These are phyloP conservation scores for Mesocricetus auratus DNA, from an alignment of 2,113 vertebrate species.

Conservation along the genomic window DNA sequence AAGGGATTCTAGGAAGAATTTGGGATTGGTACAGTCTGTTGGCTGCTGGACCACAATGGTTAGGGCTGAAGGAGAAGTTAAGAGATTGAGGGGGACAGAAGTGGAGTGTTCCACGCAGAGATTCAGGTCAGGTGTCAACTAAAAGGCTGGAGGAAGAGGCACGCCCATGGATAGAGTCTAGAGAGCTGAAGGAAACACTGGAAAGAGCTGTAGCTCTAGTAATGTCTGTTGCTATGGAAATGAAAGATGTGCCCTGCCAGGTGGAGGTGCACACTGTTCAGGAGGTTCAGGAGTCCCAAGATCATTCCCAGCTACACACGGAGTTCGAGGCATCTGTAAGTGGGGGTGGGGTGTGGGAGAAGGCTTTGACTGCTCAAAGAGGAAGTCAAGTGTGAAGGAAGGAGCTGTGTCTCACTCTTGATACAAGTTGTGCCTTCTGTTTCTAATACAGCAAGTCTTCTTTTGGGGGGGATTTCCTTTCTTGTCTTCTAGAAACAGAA, in stretches of 20 bases:
- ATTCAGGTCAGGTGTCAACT: neutral
- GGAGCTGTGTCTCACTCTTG: neutral
- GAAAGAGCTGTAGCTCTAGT: neutral
- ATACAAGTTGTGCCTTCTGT: neutral
- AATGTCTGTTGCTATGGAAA: neutral
- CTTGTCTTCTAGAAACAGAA: neutral
- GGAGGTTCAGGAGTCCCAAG: neutral
- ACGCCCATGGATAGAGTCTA: neutral
- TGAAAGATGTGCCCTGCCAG: neutral
- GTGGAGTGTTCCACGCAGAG: neutral
- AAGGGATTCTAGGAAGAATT: neutral
- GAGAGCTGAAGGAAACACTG: neutral
- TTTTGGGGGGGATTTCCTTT: slow-evolving; percentile 10
- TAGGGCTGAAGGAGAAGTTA: neutral
- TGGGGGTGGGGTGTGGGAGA: no score
- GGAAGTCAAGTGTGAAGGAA: neutral
- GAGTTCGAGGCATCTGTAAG: neutral
- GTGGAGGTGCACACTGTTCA: neutral
- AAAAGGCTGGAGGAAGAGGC: neutral
- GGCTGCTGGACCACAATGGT: neutral
- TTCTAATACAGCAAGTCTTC: neutral
- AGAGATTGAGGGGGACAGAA: neutral
- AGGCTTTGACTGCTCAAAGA: neutral
- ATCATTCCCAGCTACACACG: neutral
- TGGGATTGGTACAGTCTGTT: accelerated